Evolutionary conservation across 2,888 invertebrate species (phyloP).

Genomic region (Drosophila histrio): DNA sequence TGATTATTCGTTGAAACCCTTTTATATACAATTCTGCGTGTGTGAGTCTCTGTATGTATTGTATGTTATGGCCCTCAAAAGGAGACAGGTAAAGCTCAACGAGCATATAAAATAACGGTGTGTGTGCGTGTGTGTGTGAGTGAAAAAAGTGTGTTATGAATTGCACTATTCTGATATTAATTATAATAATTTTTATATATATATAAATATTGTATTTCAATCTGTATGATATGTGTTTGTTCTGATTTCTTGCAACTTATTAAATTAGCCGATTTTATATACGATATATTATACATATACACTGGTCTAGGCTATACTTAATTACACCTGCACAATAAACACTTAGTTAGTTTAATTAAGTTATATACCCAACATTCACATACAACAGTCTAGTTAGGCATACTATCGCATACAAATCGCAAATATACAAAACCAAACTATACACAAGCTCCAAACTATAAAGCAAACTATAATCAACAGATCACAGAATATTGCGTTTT

Average conservation of each 20-base stretch:
- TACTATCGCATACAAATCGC: conserved; percentile 17
- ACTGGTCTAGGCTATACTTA: conserved; percentile 38
- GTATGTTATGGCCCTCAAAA: conserved; percentile 42
- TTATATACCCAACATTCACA: conserved; percentile 40
- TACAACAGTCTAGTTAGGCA: conserved; percentile 57
- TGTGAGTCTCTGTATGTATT: conserved; percentile 31
- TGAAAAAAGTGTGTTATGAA: conserved; percentile 22
- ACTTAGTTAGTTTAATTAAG: conserved; percentile 25
- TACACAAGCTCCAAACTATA: not conserved
- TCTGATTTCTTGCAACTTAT: conserved; percentile 64
- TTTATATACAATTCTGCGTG: conserved; percentile 15
- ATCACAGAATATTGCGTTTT: not conserved
- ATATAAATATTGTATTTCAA: conserved; percentile 23
- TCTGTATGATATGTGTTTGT: conserved; percentile 51
- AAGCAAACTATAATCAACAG: conserved; percentile 4
- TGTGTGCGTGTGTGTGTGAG: conserved; percentile 3
- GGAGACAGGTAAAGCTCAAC: conserved; percentile 50
- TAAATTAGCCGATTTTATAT: conserved; percentile 31
- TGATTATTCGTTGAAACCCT: conserved; percentile 55
- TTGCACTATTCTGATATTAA: conserved; percentile 48
- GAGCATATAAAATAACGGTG: not conserved
- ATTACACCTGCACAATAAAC: conserved; percentile 30
- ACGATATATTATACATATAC: conserved; percentile 20
- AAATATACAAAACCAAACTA: conserved; percentile 49
- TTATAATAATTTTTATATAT: conserved; percentile 20